Conservation (phyloP, 2,797 vertebrate species). For the Podarcis siculus region DNA sequence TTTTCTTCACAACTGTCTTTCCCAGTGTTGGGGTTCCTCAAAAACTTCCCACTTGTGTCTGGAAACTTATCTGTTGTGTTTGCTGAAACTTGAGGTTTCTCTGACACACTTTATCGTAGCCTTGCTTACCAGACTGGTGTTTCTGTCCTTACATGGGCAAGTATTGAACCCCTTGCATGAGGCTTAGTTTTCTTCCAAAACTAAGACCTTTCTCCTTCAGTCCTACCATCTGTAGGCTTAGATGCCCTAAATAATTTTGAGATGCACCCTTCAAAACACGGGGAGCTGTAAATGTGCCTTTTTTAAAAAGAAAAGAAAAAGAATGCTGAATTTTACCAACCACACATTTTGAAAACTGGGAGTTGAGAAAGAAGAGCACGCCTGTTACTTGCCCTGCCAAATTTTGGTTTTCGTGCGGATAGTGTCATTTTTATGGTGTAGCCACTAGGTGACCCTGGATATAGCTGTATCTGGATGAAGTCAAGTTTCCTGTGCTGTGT, state of each 20-base stretch:
- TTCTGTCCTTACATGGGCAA: not conserved
- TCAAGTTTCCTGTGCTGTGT: not conserved
- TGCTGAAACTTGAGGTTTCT: not conserved
- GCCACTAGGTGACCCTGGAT: not conserved
- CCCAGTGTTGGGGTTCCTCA: not conserved
- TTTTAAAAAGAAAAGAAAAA: no score
- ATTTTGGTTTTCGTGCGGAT: not conserved
- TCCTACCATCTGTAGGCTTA: not conserved
- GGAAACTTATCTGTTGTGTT: not conserved
- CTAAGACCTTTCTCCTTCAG: not conserved
- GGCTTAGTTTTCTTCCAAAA: not conserved
- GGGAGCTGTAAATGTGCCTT: not conserved
- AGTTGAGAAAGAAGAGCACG: not conserved
- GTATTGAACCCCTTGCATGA: not conserved
- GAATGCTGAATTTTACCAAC: not conserved
- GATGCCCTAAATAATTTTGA: not conserved
- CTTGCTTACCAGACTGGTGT: not conserved
- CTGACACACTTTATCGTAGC: not conserved
- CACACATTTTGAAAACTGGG: not conserved
- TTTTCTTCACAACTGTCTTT: not conserved
- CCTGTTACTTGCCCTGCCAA: not conserved
- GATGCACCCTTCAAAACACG: no score
- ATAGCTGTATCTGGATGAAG: not conserved
- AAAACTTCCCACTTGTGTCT: not conserved
- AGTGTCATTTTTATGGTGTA: not conserved